phyloP scores from a whole-genome alignment of 1,140 invertebrate genomes.

The Kradibia gibbosae region DNA sequence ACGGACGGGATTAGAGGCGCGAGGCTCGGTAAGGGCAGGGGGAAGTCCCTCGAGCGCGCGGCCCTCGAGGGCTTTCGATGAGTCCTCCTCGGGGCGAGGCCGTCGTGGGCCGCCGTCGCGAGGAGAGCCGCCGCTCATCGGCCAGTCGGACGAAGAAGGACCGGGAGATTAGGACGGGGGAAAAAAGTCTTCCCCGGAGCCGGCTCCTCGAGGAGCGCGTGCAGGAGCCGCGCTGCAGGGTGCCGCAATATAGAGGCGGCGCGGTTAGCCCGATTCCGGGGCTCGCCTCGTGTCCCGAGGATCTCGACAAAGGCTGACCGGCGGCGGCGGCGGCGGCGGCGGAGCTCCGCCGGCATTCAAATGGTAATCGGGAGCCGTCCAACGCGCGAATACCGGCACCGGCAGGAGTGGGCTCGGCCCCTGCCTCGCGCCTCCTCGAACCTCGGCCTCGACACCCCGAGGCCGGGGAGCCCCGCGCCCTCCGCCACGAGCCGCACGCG shows the following conservation, averaged over 20 bases:
- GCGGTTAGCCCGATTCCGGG: slow-evolving; percentile 59
- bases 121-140: not conserved
- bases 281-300: not conserved
- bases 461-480: slow-evolving; percentile 40
- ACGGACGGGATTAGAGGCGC: no score
- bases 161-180: no score
- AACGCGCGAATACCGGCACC: slow-evolving; percentile 61
- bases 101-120: not conserved
- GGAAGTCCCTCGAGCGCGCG: no score
- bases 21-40: no score
- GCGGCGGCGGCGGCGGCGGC: slow-evolving; percentile 53
- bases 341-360: slow-evolving; percentile 62
- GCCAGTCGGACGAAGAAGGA: no score
- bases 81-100: no score
- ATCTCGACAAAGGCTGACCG: slow-evolving; percentile 69
- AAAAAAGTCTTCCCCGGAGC: no score
- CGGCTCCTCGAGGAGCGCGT: slow-evolving; percentile 43
- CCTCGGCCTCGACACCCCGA: not conserved
- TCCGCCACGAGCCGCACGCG: slow-evolving; percentile 6
- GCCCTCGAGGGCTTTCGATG: no score
- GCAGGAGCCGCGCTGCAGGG: slow-evolving; percentile 53
- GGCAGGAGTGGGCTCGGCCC: not conserved
- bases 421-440: slow-evolving; percentile 7
- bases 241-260: slow-evolving; percentile 21
- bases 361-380: slow-evolving; percentile 69